Evolutionary conservation across 2,888 invertebrate species (phyloP).

Genomic region (Tineola bisselliella): DNA sequence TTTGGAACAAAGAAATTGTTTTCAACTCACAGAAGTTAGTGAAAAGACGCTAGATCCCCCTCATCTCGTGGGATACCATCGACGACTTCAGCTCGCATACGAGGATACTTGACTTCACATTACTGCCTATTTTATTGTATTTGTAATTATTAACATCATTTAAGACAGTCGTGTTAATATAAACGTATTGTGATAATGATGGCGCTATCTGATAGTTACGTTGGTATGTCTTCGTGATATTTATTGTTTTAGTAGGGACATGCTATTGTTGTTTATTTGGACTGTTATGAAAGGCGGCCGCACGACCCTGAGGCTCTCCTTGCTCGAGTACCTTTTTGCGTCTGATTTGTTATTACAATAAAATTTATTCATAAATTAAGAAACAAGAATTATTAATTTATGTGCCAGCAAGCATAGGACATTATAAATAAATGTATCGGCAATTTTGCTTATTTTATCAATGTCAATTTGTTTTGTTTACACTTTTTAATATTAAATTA

Average conservation of each 20-base stretch:
- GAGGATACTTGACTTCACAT: conserved; percentile 40
- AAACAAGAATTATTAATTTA: background rate
- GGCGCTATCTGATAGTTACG: conserved; percentile 57
- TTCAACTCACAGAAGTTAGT: conserved; percentile 93
- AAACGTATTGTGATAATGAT: conserved; percentile 26
- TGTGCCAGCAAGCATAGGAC: background rate
- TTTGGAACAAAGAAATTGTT: conserved; percentile 93
- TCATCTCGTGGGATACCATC: conserved; percentile 34
- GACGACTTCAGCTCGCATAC: conserved; percentile 53
- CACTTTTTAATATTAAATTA: background rate
- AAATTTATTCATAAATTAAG: background rate
- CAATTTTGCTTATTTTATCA: background rate
- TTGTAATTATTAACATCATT: conserved; percentile 21
- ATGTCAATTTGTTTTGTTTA: background rate
- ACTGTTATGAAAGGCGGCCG: background rate
- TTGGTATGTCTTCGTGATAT: conserved; percentile 40
- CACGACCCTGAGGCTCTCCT: background rate
- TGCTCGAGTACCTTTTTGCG: background rate
- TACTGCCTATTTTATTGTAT: conserved; percentile 53
- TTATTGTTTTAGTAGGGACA: background rate
- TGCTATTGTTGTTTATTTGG: background rate
- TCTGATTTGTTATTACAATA: background rate
- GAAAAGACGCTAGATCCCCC: conserved; percentile 83
- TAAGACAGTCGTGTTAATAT: background rate
- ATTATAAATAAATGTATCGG: background rate